These are phyloP conservation scores for Hoplostethus mediterraneus DNA, from an alignment of 2,797 vertebrate species.

Conservation along the genomic window DNA sequence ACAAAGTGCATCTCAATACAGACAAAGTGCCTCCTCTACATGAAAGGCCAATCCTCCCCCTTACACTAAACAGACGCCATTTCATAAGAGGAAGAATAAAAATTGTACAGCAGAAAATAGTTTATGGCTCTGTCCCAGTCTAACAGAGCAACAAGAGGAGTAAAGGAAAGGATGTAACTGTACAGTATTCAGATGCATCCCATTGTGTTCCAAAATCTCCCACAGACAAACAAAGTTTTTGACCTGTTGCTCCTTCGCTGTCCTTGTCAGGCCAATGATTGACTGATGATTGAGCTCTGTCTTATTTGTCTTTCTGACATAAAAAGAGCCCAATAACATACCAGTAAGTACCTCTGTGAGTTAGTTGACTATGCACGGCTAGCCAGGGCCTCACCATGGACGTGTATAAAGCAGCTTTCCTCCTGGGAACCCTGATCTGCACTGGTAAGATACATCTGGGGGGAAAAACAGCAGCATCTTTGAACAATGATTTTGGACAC, in stretches of 20 bases:
- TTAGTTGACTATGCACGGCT: constrained; percentile 60
- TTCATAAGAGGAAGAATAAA: neutral
- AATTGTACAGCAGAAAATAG: neutral
- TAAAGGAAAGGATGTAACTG: neutral
- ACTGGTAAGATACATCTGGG: constrained; percentile 74
- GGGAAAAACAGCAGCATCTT: neutral
- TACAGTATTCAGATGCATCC: neutral
- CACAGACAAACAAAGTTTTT: constrained; percentile 64
- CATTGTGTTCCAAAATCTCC: constrained; percentile 18
- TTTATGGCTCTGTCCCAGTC: neutral
- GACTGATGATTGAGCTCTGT: constrained; percentile 63
- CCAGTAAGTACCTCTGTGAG: constrained; percentile 25
- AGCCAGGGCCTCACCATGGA: constrained; percentile 74
- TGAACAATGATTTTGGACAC: neutral
- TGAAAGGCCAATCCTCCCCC: neutral
- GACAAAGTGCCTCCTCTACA: neutral
- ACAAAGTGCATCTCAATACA: neutral
- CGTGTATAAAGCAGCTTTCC: constrained; percentile 59
- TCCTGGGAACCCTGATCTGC: constrained; percentile 73
- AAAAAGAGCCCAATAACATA: constrained; percentile 50
- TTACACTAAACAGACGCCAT: neutral
- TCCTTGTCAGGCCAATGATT: constrained; percentile 85
- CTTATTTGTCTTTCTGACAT: constrained; percentile 70
- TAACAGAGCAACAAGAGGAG: neutral
- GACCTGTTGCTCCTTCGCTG: constrained; percentile 66